Base-by-base conservation (phyloP, 2,797 vertebrate genomes). In the Hafferia zeledoni region DNA sequence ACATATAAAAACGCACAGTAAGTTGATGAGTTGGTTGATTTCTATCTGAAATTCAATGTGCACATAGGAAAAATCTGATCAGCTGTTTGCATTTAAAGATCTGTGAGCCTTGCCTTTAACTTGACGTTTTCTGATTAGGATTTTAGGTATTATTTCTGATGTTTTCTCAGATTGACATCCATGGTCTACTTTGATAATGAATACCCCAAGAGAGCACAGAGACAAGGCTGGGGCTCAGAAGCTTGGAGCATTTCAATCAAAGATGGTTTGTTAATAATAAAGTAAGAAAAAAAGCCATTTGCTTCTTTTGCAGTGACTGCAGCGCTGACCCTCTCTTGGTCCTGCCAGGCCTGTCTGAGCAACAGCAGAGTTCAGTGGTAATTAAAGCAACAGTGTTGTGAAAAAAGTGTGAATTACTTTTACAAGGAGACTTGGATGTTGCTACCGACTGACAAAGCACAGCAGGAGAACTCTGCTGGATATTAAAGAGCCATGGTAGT, bases 341-440 rank as follows among this genome's bases (percentile, higher is more conserved):
- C 98, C 97, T 98, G 97, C 97, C 97, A 98, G 98, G 97, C 97
- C 97, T 97, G 97, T 95, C 98, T 98, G 97, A 98, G 98, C 98
- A 98, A 97, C 97, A 92, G 96, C 96, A 94, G 97, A 98, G 98
- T 98, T 98, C 98, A 98, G 98, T 98, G 98, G 98, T 98, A 98
- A 98, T 98, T 98, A 98, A 98, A 98, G 98, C 98, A 98, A 98
- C 97, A 97, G 97, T 97, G 96, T 98, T 98, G 98, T 97, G 96
- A 97, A 97, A 97, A 98, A 98, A 98, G 98, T 98, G 98, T 97
- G 98, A 98, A 98, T 98, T 98, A 98, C 98, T 98, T 98, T 98
- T 98, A 97, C 94, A 46, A 97, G 96, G 97, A 96, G 97, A 97
- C 97, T 98, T 97, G 97, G 98, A 98, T 98, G 98, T 97, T 98